Evolutionary conservation across 2,888 invertebrate genomes (phyloP).

Genomic region (Yponomeuta plumbellus): DNA sequence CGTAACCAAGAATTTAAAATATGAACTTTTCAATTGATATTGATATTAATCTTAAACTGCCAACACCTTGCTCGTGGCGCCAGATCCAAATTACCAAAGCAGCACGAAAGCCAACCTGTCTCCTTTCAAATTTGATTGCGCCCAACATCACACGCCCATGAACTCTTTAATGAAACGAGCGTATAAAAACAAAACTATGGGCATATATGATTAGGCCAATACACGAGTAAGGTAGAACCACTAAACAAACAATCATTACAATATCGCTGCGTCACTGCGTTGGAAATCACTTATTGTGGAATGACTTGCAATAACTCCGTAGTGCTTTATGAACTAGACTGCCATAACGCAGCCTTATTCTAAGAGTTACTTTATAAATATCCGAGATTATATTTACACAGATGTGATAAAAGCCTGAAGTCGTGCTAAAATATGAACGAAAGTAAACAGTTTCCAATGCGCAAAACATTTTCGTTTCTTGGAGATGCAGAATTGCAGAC

Average conservation of each 20-base stretch:
- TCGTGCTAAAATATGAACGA: too few species aligned
- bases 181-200: conserved; percentile 75
- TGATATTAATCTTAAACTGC: conserved; percentile 28
- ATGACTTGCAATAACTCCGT: conserved; percentile 64
- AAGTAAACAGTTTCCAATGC: too few species aligned
- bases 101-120: conserved; percentile 64
- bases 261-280: conserved; percentile 69
- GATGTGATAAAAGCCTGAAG: too few species aligned
- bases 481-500: too few species aligned
- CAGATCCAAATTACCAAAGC: conserved; percentile 64
- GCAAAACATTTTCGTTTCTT: too few species aligned
- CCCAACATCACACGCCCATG: conserved; percentile 74
- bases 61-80: conserved; percentile 63
- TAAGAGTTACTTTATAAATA: conserved; percentile 10
- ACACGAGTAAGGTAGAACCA: conserved; percentile 75
- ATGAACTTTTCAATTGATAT: too few species aligned
- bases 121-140: conserved; percentile 74
- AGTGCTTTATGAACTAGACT: conserved; percentile 55
- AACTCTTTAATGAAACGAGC: conserved; percentile 73
- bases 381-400: neutral
- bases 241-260: conserved; percentile 75
- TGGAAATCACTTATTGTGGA: conserved; percentile 74
- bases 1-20: neutral
- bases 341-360: conserved; percentile 8
- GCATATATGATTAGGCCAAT: conserved; percentile 75